Conservation (phyloP, 1,140 invertebrate genomes). For the Cotesia chilonis region DNA sequence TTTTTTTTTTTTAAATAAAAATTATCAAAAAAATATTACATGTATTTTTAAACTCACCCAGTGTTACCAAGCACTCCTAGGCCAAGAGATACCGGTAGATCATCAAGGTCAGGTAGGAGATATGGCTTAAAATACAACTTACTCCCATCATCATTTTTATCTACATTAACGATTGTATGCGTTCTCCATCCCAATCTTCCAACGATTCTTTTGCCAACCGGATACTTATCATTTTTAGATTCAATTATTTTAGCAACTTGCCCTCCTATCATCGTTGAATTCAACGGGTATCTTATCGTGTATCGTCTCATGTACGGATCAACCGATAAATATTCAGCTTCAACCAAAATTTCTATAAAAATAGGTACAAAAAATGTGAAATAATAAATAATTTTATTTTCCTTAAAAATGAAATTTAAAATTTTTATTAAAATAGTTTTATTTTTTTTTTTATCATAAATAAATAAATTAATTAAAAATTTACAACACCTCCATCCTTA, state of each 20-base stretch:
- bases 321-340: conserved; percentile 75
- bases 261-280: conserved; percentile 70
- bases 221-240: conserved; percentile 70
- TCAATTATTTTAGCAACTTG: conserved; percentile 74
- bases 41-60: conserved; percentile 62
- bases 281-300: conserved; percentile 62
- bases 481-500: conserved; percentile 70
- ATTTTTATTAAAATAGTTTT: too few relatives aligned
- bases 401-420: too few relatives aligned
- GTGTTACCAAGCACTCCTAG: conserved; percentile 74
- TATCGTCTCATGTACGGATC: conserved; percentile 77
- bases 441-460: not conserved
- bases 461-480: conserved; percentile 3
- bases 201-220: conserved; percentile 69
- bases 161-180: conserved; percentile 57
- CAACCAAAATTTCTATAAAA: conserved; percentile 70
- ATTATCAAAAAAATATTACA: not conserved
- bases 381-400: conserved; percentile 13
- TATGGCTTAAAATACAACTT: conserved; percentile 43
- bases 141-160: not conserved
- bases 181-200: conserved; percentile 72
- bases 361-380: too few relatives aligned
- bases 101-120: conserved; percentile 66
- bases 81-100: conserved; percentile 68
- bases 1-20: too few relatives aligned